Percentiles rank a stretch among this genome's conserved stretches.
Conservation (phyloP, 2,113 vertebrate species). For the Forbesichthys papilliferus region DNA sequence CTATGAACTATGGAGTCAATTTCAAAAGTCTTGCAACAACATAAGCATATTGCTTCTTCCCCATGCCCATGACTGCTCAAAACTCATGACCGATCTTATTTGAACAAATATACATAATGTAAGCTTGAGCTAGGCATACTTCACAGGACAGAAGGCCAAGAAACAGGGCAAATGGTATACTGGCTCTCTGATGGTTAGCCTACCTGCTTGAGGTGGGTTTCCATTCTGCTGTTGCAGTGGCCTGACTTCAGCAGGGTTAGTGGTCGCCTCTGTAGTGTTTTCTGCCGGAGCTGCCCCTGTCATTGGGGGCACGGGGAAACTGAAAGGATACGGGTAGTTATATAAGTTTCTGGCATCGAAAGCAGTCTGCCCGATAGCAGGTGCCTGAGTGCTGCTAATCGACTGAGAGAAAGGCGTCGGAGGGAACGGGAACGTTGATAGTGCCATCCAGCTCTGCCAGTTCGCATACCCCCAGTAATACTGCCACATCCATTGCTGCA, state of each 20-base stretch:
- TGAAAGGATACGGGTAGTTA: constrained; percentile 33
- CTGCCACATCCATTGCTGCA: constrained; percentile 93
- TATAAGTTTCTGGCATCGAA: constrained; percentile 53
- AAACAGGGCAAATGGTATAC: not conserved
- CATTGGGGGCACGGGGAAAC: constrained; percentile 7
- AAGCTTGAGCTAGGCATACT: too few species aligned
- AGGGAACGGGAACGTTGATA: constrained; percentile 66
- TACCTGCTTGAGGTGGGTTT: constrained; percentile 60
- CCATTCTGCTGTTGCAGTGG: constrained; percentile 54
- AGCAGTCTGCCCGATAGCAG: constrained; percentile 24
- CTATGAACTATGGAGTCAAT: not conserved
- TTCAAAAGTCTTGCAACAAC: not conserved
- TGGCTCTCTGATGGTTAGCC: not conserved
- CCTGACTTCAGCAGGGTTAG: constrained; percentile 28
- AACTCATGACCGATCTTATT: constrained; percentile 32
- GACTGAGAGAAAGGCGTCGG: constrained; percentile 27
- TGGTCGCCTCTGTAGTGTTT: constrained; percentile 17
- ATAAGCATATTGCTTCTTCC: constrained; percentile 34
- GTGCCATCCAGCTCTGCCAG: constrained; percentile 82
- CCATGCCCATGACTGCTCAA: constrained; percentile 8
- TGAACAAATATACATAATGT: too few species aligned
- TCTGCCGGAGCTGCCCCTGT: constrained; percentile 20
- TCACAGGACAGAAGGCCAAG: too few species aligned
- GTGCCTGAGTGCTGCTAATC: not conserved
- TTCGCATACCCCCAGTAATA: constrained; percentile 84